These are phyloP conservation scores for Parasteatoda tepidariorum DNA, from an alignment of 1,140 invertebrate species.

Conservation along the genomic window DNA sequence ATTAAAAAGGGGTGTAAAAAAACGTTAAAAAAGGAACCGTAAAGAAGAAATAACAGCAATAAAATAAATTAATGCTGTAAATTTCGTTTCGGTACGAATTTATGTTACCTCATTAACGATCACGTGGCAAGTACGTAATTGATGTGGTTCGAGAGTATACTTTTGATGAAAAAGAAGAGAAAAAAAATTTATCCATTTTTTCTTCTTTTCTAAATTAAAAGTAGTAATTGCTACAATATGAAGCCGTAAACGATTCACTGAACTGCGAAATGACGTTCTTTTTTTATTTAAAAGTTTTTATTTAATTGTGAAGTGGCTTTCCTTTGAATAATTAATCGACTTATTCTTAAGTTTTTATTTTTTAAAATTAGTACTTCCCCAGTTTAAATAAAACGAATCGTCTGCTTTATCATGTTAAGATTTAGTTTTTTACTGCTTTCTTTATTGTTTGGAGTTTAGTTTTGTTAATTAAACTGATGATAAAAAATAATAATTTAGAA, in stretches of 20 bases:
- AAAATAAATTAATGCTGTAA: constrained; percentile 20
- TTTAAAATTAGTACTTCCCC: no score
- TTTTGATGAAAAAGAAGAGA: background rate
- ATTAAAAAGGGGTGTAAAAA: background rate
- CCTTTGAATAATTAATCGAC: constrained; percentile 19
- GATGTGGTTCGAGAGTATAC: constrained; percentile 37
- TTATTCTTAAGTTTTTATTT: no score
- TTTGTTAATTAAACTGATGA: no score
- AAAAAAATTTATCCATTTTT: constrained; percentile 3
- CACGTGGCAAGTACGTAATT: constrained; percentile 42
- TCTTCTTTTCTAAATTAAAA: constrained; percentile 5
- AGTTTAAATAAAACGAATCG: no score
- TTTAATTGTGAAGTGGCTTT: constrained; percentile 25
- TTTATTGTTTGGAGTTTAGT: no score
- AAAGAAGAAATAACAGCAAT: background rate
- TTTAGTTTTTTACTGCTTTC: no score
- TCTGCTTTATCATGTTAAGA: no score
- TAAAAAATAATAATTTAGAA: no score
- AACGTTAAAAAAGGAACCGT: no score
- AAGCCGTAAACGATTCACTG: constrained; percentile 33
- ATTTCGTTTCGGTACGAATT: constrained; percentile 39
- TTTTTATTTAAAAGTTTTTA: constrained; percentile 9
- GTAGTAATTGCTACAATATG: constrained; percentile 37
- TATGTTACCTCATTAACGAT: constrained; percentile 40
- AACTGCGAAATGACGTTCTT: constrained; percentile 28